phyloP scores from a whole-genome alignment of 1,140 invertebrate species.

The Drosophila arizonae region DNA sequence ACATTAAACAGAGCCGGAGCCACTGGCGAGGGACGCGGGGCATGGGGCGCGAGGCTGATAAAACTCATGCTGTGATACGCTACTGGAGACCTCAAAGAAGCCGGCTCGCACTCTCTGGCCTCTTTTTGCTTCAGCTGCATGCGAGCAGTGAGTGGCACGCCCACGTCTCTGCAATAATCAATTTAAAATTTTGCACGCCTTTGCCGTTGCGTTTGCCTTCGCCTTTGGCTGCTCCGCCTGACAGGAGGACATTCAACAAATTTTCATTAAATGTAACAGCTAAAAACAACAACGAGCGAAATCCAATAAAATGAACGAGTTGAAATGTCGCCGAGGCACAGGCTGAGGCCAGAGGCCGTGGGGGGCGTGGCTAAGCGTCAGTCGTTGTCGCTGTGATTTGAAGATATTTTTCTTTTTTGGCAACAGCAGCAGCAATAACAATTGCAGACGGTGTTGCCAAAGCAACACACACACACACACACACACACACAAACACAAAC shows the following conservation, averaged over 20 bases:
- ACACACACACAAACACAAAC: slow-evolving; percentile 9
- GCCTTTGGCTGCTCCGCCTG: slow-evolving; percentile 12
- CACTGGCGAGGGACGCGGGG: neutral
- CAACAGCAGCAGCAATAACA: slow-evolving; percentile 49
- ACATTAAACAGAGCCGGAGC: slow-evolving; percentile 40
- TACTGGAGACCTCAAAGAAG: slow-evolving; percentile 38
- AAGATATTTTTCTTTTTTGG: slow-evolving; percentile 67
- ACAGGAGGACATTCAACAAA: slow-evolving; percentile 64
- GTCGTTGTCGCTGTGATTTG: slow-evolving; percentile 60
- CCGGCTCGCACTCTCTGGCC: neutral
- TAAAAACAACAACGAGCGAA: slow-evolving; percentile 31
- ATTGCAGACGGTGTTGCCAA: slow-evolving; percentile 53
- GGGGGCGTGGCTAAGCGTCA: slow-evolving; percentile 32
- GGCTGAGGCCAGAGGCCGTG: neutral
- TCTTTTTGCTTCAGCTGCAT: neutral
- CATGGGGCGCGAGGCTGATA: too few species aligned
- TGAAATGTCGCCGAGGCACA: slow-evolving; percentile 51
- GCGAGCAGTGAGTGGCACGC: neutral
- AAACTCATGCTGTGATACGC: slow-evolving; percentile 43
- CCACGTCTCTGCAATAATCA: slow-evolving; percentile 58
- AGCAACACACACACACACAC: slow-evolving; percentile 25
- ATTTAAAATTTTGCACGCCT: slow-evolving; percentile 74
- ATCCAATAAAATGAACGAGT: slow-evolving; percentile 71
- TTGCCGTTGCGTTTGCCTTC: too few species aligned
- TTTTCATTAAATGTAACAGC: slow-evolving; percentile 72